These are phyloP conservation scores for Melanotus villosus DNA, from an alignment of 2,888 invertebrate species.

Conservation along the genomic window DNA sequence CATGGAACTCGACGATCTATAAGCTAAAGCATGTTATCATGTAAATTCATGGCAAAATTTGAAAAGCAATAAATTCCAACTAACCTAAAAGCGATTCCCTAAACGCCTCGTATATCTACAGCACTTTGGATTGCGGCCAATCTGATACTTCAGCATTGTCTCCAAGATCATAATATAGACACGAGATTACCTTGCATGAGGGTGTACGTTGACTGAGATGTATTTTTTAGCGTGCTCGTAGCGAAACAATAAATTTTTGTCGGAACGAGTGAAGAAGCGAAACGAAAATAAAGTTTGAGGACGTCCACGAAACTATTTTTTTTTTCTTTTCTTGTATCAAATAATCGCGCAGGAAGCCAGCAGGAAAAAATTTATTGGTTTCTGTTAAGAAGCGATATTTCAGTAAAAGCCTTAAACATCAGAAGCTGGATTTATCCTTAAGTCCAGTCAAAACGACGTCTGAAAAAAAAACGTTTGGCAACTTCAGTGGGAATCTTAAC, in stretches of 20 bases:
- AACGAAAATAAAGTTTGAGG: conserved; percentile 8
- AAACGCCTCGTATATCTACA: conserved; percentile 38
- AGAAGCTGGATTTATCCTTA: background rate
- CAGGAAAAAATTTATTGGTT: background rate
- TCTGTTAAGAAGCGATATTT: background rate
- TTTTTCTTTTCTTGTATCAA: no score
- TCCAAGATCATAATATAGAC: conserved; percentile 36
- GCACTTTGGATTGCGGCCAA: conserved; percentile 38
- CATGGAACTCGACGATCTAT: conserved; percentile 17
- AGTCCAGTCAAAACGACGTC: background rate
- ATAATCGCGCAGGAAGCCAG: background rate
- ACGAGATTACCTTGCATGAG: conserved; percentile 29
- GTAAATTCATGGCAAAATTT: conserved; percentile 42
- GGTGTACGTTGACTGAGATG: conserved; percentile 1
- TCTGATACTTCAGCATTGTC: conserved; percentile 32
- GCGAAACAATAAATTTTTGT: conserved; percentile 5
- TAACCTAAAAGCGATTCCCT: conserved; percentile 43
- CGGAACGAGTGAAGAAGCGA: background rate
- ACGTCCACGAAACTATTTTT: conserved; percentile 8
- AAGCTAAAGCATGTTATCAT: conserved; percentile 42
- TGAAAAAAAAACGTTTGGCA: background rate
- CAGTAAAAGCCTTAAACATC: background rate
- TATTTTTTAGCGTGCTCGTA: background rate
- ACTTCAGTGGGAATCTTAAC: background rate
- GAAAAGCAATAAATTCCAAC: conserved; percentile 41